Evolutionary conservation across 2,888 invertebrate genomes (phyloP), one percentile per base, ranked within the genome.

Genomic region (Drosophila vallismaia): DNA sequence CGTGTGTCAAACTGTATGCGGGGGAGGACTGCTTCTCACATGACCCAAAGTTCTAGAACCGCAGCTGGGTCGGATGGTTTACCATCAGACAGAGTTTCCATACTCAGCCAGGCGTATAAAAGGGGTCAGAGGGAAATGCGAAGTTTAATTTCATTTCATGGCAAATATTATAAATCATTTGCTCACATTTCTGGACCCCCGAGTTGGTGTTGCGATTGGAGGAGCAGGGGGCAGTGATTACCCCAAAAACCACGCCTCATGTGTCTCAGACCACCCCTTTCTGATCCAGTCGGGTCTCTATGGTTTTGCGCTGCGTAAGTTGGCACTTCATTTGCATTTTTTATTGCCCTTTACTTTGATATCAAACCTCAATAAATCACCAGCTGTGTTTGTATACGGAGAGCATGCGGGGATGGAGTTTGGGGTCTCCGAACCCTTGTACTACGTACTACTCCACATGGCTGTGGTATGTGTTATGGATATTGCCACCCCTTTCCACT

Each of bases 241-340:
- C 74, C 59, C 77, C 69, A 54, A 55, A 58, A 38, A 53, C 55
- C 53, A 68, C 70, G 58, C 12, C 53, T 57, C 12, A 63, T 64
- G 67, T 56, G 52, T 59, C 44, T 66, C 54, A 68, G 71, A 45
- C 14, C 48, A 44, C 49, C 50, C 63, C 45, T 28, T 52, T 19
- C 36, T 9, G 14, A 33, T 31, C 10, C 38, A 24, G n/a, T 14
- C 10, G 14, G 51, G 42, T 36, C 31, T 63, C 50, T 44, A 58
- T 54, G 74, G 69, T 74, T 79, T 77, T 82, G 68, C 75, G 86
- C 79, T 86, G 77, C 84, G 83, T 86, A 84, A 85, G 86, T 90
- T 85, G 76, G 86, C 79, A 85, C 83, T 88, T 90, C 83, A 89
- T 89, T 89, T 89, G 80, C 86, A 89, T 89, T 88, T 89, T 90